These are phyloP conservation scores for Zootermopsis nevadensis DNA, from an alignment of 2,888 invertebrate species.

Conservation along the genomic window DNA sequence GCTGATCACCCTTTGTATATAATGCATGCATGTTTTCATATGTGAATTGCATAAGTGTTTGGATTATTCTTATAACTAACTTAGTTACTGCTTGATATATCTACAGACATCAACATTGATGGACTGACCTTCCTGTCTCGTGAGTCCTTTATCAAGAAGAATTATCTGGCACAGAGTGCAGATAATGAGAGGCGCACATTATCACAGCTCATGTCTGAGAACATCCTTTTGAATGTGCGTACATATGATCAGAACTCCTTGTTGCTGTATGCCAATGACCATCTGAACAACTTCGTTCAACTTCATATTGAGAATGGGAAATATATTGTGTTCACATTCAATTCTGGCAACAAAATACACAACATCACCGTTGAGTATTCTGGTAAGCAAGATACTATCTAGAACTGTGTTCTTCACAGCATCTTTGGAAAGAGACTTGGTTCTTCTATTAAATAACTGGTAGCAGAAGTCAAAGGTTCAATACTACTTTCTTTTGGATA, in stretches of 20 bases:
- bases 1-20: too few relatives aligned
- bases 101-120: slow-evolving; percentile 88
- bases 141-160: slow-evolving; percentile 83
- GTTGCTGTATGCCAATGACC: slow-evolving; percentile 91
- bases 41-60: too few relatives aligned
- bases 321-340: slow-evolving; percentile 86
- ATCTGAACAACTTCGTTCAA: slow-evolving; percentile 93
- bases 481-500: too few relatives aligned
- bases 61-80: too few relatives aligned
- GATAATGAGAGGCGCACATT: slow-evolving; percentile 72
- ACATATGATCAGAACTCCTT: slow-evolving; percentile 86
- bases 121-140: slow-evolving; percentile 88
- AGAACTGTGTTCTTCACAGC: slow-evolving; percentile 27
- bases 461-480: too few relatives aligned
- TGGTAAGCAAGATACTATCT: slow-evolving; percentile 57
- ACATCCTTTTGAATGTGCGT: slow-evolving; percentile 88
- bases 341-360: slow-evolving; percentile 82
- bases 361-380: slow-evolving; percentile 82
- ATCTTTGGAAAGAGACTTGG: not conserved
- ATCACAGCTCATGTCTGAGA: slow-evolving; percentile 80
- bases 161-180: slow-evolving; percentile 76
- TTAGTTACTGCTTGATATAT: not conserved
- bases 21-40: too few relatives aligned
- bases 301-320: slow-evolving; percentile 84
- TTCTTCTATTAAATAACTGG: not conserved